Base-by-base conservation (phyloP, 2,888 invertebrate genomes). In the Mimas tiliae region DNA sequence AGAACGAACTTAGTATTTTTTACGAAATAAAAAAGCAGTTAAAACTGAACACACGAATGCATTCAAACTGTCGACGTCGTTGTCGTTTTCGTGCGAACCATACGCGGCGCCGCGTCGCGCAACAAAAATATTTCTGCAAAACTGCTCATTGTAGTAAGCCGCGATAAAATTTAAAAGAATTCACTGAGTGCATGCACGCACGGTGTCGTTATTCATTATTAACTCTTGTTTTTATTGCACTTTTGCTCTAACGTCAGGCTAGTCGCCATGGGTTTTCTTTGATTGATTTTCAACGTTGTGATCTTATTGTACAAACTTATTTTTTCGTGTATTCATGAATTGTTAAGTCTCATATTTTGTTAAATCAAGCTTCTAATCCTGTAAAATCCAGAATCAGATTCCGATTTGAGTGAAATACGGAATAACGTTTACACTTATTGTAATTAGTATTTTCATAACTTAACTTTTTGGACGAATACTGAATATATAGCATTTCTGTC, bases 41-140 rank as follows among this genome's bases (percentile, higher is more conserved):
- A 6, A 34, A 53, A 34, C 58, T 64, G 66, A 66, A 69, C 64
- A 62, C 38, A 67, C 58, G 65, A 16, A 2, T 51, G 21, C 21
- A 21, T 52, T 64, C 9, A 64, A 64, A 38, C 42, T 38, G 42
- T 52, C 16, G 63, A 19, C 27, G 33, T 19, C 51, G n/a, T n/a
- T n/a, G n/a, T n/a, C n/a, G n/a, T n/a, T n/a, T n/a, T n/a, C 27
- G 19, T 50, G 51, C 16, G 34, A 38, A 63, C 63, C 34, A 34
- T 50, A 50, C 63, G 50, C 38, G n/a, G 42, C 42, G 38, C 38
- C 34, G 42, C 42, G 38, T 45, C 47, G 47, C 21, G 19, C 21
- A 42, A 42, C n/a, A 52, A 52, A 64, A 38, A 52, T 34, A 19
- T 38, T 63, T 12, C 64, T 11, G 42, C 42, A 38, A 42, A 42